A percentile compares a stretch with the other conserved stretches of the same genome.
Evolutionary conservation across 2,113 vertebrate species (phyloP).

Genomic region (Muscicapa adusta): DNA sequence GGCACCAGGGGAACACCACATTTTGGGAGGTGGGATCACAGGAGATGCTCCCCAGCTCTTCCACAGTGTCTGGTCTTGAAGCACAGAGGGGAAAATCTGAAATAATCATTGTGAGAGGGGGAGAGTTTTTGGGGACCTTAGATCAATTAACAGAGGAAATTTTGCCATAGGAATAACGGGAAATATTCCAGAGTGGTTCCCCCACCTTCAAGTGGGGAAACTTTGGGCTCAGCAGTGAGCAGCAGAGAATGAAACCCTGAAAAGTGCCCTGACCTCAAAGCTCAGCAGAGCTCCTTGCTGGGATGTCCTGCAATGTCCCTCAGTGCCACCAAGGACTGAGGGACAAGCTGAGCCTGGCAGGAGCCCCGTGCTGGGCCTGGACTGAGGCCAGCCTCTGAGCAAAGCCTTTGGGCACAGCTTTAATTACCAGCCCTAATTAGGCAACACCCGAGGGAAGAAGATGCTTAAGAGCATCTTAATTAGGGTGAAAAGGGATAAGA

Average conservation of each 20-base stretch:
- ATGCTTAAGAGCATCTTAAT: background rate
- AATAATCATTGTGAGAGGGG: rapidly evolving
- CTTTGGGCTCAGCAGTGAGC: background rate
- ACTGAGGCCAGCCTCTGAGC: background rate
- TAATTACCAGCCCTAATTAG: background rate
- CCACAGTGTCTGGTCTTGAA: background rate
- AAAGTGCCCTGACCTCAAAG: background rate
- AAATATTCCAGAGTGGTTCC: background rate
- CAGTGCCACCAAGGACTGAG: background rate
- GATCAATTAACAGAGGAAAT: background rate
- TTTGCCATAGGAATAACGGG: background rate
- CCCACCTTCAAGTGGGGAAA: background rate
- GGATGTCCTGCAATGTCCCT: too few species aligned
- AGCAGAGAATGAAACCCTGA: background rate
- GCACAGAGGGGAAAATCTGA: background rate
- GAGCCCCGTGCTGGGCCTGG: background rate
- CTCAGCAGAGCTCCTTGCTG: background rate
- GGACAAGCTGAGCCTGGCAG: background rate
- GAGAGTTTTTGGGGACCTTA: background rate
- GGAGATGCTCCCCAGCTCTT: background rate
- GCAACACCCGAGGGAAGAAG: background rate
- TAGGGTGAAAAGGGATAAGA: background rate
- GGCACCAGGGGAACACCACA: background rate
- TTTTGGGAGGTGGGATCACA: background rate
- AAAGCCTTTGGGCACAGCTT: background rate